Evolutionary conservation across 2,888 invertebrate genomes (phyloP).

Genomic region (Polydrusus cervinus): DNA sequence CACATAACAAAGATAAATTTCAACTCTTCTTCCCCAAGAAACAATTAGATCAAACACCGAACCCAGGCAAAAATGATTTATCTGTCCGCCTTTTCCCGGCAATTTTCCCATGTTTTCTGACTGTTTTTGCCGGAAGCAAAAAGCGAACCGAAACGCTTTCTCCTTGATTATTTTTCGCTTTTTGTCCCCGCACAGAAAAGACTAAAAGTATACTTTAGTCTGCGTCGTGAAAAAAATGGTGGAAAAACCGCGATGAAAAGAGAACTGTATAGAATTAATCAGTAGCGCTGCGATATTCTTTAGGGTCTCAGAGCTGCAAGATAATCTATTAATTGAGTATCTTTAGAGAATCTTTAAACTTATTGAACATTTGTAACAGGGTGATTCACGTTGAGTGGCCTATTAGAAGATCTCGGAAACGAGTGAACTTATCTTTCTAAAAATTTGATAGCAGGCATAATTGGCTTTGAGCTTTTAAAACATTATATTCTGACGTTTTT

Average conservation of each 20-base stretch:
- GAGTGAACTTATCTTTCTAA: too few relatives aligned
- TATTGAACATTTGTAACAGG: too few relatives aligned
- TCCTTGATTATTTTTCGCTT: slow-evolving; percentile 50
- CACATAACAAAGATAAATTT: slow-evolving; percentile 30
- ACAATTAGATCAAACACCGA: slow-evolving; percentile 39
- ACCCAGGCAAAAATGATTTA: slow-evolving; percentile 41
- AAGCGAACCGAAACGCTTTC: slow-evolving; percentile 40
- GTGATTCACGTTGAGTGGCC: too few relatives aligned
- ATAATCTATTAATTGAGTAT: too few relatives aligned
- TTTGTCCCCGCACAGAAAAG: slow-evolving; percentile 31
- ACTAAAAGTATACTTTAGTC: slow-evolving; percentile 45
- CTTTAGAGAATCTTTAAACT: too few relatives aligned
- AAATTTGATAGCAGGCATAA: too few relatives aligned
- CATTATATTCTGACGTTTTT: too few relatives aligned
- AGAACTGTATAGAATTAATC: slow-evolving; percentile 38
- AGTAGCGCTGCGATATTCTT: slow-evolving; percentile 11
- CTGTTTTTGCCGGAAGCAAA: slow-evolving; percentile 27
- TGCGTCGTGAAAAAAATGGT: slow-evolving; percentile 20
- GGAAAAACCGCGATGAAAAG: slow-evolving; percentile 26
- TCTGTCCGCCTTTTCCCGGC: slow-evolving; percentile 43
- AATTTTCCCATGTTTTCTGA: slow-evolving; percentile 33
- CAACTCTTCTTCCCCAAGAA: slow-evolving; percentile 31
- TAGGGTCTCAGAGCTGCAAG: too few relatives aligned
- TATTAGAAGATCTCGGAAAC: too few relatives aligned
- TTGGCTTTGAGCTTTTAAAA: too few relatives aligned